Base-by-base conservation (phyloP, 1,140 invertebrate species). In the Platyscapa corneri region DNA sequence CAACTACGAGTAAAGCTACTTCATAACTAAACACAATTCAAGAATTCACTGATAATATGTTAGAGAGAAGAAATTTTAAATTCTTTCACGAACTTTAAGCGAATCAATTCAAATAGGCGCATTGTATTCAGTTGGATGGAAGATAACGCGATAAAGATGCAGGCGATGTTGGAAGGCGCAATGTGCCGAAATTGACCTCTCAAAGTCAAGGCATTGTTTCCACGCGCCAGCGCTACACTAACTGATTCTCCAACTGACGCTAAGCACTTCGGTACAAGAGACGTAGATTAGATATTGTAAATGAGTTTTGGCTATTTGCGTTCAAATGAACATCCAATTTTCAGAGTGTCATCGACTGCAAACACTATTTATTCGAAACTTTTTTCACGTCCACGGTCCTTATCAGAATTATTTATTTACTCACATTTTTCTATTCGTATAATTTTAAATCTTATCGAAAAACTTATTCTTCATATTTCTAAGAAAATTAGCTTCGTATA, bases 261-360 rank as follows among this genome's bases (percentile, higher is more conserved):
- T 74, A 80, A 77, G 53, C 70, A 79, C 53, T 23, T 46, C 42
- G 5, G 12, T 46, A 37, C 42, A 23, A 37, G 2, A 18, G 23
- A 34, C 72, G 27, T 67, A 86, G 85, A 87, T 87, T 87, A 87
- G 85, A 87, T 84, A 87, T 84, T 84, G 85, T 79, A 83, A 87
- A 86, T 86, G 77, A 77, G 75, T 74, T 65, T 79, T n/a, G 27
- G 16, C 34, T 37, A 82, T 70, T 23, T 67, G 5, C 46, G 67
- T 46, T 65, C 32, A 27, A 76, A 5, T 72, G 32, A 77, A 64
- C 75, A 67, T 53, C 78, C 27, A 56, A 49, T 79, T 79, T 67
- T 72, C 37, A 46, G 67, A 37, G 16, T 37, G 16, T 12, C 20
- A 16, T 34, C 64, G 30, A 30, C 23, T 34, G 12, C 30, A 60